Conservation (phyloP, 1,140 invertebrate genomes). For the Pseudachorutes palmiensis region DNA sequence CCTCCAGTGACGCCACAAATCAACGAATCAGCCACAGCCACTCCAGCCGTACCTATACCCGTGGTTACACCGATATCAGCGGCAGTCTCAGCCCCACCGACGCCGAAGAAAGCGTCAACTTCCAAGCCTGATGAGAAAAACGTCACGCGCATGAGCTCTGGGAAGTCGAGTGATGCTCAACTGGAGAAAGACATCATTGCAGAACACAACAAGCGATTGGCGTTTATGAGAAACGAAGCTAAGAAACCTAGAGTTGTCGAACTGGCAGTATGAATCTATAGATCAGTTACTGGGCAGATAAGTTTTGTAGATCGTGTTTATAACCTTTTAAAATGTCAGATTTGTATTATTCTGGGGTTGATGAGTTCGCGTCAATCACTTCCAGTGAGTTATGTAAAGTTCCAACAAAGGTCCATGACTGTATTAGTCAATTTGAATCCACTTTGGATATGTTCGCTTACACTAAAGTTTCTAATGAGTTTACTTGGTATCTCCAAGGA, state of each 20-base stretch:
- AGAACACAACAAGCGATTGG: constrained; percentile 32
- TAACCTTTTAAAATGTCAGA: neutral
- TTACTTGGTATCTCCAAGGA: constrained; percentile 25
- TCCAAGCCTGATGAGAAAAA: neutral
- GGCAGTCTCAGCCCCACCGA: no score
- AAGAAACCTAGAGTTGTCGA: constrained; percentile 33
- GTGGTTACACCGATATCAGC: no score
- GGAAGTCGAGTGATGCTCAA: constrained; percentile 9
- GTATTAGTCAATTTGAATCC: constrained; percentile 7
- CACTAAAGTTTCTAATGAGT: constrained; percentile 15
- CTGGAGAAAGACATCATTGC: constrained; percentile 14
- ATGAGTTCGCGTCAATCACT: constrained; percentile 16
- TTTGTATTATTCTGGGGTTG: constrained; percentile 20
- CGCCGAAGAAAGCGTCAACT: no score
- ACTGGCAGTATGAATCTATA: constrained; percentile 36
- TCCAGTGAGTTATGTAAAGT: neutral
- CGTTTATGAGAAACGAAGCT: constrained; percentile 28
- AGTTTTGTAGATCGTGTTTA: neutral
- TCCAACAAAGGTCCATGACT: constrained; percentile 1
- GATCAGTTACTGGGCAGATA: constrained; percentile 33
- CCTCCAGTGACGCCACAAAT: no score
- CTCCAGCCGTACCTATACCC: no score
- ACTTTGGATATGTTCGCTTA: constrained; percentile 22
- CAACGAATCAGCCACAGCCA: no score
- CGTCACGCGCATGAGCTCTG: neutral